Percentiles rank a stretch among this genome's conserved stretches.
Conservation (phyloP, 1,140 invertebrate species). For the Teleogryllus occipitalis region DNA sequence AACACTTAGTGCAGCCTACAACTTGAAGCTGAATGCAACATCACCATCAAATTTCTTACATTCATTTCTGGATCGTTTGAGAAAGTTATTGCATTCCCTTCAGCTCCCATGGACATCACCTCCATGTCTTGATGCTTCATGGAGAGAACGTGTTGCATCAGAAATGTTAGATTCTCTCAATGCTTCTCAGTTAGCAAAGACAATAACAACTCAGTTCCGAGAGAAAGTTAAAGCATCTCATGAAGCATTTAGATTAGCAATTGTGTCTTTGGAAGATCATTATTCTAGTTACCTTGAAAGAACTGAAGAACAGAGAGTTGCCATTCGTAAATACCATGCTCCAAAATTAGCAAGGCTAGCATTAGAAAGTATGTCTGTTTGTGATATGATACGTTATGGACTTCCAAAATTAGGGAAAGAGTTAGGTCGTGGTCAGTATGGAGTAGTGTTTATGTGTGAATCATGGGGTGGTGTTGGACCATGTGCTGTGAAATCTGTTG, state of each 20-base stretch:
- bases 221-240: slow-evolving; percentile 59
- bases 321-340: slow-evolving; percentile 69
- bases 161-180: slow-evolving; percentile 67
- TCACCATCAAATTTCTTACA: slow-evolving; percentile 66
- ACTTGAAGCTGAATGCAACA: slow-evolving; percentile 72
- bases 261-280: slow-evolving; percentile 59
- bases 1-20: slow-evolving; percentile 72
- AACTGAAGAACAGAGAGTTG: slow-evolving; percentile 71
- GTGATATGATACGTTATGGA: slow-evolving; percentile 65
- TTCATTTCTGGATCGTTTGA: slow-evolving; percentile 66
- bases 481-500: slow-evolving; percentile 83
- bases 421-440: slow-evolving; percentile 84
- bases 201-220: slow-evolving; percentile 65
- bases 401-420: slow-evolving; percentile 70
- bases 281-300: slow-evolving; percentile 65
- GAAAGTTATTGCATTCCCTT: slow-evolving; percentile 54
- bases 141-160: slow-evolving; percentile 63
- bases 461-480: slow-evolving; percentile 61
- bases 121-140: slow-evolving; percentile 54
- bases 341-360: slow-evolving; percentile 74
- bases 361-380: slow-evolving; percentile 75
- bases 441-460: slow-evolving; percentile 82
- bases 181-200: slow-evolving; percentile 59
- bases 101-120: slow-evolving; percentile 55
- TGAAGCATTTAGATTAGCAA: slow-evolving; percentile 56